Evolutionary conservation across 2,797 vertebrate species (phyloP).

Genomic region (Anisognathus igniventris): DNA sequence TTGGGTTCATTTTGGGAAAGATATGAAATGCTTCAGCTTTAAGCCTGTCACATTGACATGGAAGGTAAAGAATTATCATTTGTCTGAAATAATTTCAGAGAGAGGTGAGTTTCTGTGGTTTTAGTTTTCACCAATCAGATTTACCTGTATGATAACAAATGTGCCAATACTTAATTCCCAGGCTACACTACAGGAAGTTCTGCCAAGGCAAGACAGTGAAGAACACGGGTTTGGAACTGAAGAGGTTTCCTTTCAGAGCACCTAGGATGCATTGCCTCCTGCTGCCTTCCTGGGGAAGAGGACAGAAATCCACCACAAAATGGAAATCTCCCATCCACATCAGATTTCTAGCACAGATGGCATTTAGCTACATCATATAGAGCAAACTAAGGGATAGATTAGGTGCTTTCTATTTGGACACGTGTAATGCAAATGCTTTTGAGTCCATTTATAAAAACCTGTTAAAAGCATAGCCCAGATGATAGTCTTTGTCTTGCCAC

Average conservation of each 20-base stretch:
- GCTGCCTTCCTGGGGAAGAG: neutral
- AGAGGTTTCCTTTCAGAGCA: neutral
- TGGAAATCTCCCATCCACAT: neutral
- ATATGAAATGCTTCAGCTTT: neutral
- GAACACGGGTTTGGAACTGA: fast-evolving
- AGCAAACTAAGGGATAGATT: neutral
- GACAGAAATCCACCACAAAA: neutral
- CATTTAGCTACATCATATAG: neutral
- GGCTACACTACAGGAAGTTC: neutral
- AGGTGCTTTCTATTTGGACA: neutral
- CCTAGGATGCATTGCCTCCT: neutral
- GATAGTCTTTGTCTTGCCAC: neutral
- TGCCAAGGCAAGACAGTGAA: neutral
- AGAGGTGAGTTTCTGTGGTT: neutral
- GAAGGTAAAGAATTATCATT: neutral
- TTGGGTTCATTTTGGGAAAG: neutral
- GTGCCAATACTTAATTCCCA: fast-evolving
- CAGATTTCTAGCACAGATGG: neutral
- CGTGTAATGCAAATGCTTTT: neutral
- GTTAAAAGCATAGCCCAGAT: neutral
- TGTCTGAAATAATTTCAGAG: neutral
- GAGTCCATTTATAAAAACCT: neutral
- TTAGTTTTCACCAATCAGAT: neutral
- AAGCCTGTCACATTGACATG: neutral
- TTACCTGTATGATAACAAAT: fast-evolving